Conservation (phyloP, 2,797 vertebrate genomes). For the Erpetoichthys calabaricus region DNA sequence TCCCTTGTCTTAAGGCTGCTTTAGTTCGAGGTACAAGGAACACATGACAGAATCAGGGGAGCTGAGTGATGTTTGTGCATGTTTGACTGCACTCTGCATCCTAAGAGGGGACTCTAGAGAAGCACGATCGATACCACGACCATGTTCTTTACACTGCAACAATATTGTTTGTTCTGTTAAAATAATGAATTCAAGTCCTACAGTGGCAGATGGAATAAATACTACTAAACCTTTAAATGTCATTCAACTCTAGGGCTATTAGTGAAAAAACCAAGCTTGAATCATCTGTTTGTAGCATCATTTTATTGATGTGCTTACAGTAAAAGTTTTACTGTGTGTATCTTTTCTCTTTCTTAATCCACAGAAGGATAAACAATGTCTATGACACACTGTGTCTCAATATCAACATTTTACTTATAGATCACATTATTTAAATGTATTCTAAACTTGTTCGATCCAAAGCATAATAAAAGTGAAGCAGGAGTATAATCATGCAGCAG, state of each 20-base stretch:
- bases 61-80: constrained; percentile 44
- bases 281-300: constrained; percentile 47
- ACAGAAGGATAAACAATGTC: too few species aligned
- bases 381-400: too few species aligned
- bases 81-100: constrained; percentile 61
- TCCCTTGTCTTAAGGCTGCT: constrained; percentile 48
- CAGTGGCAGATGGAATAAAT: constrained; percentile 63
- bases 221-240: constrained; percentile 56
- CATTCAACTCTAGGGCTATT: constrained; percentile 70
- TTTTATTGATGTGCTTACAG: constrained; percentile 18
- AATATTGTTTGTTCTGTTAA: constrained; percentile 38
- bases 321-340: too few species aligned
- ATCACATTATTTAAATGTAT: too few species aligned
- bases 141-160: constrained; percentile 37
- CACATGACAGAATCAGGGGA: constrained; percentile 43
- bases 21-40: constrained; percentile 49
- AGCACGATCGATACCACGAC: constrained; percentile 60
- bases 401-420: too few species aligned
- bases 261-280: constrained; percentile 42
- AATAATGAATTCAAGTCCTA: constrained; percentile 67
- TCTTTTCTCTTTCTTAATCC: too few species aligned
- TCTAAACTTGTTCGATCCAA: too few species aligned
- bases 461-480: too few species aligned
- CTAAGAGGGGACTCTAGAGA: constrained; percentile 59
- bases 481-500: too few species aligned